A percentile compares a stretch with the other conserved stretches of the same genome.
These are phyloP conservation scores for Etheostoma cragini DNA, from an alignment of 2,113 vertebrate genomes.

Conservation along the genomic window DNA sequence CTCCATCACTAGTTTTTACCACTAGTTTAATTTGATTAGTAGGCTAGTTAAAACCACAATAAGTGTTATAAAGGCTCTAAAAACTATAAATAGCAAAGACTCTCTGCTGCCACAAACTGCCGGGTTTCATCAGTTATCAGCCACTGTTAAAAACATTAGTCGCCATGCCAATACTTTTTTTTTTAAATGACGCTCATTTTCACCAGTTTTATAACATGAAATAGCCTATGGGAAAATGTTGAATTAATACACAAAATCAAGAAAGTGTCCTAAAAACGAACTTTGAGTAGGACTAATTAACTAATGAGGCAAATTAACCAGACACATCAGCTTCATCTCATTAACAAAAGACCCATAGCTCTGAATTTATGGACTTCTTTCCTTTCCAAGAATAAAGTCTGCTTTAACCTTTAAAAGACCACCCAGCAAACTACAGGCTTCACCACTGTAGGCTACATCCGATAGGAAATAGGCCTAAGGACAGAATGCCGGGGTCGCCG, in stretches of 20 bases:
- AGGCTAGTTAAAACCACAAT: slow-evolving; percentile 8
- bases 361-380: slow-evolving; percentile 15
- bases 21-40: background rate
- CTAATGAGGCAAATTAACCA: background rate
- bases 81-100: slow-evolving; percentile 35
- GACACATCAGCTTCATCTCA: background rate
- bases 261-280: background rate
- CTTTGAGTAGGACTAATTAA: background rate
- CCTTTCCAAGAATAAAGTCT: slow-evolving; percentile 6
- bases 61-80: slow-evolving; percentile 16
- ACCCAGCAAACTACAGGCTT: background rate
- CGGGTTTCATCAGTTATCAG: slow-evolving; percentile 42
- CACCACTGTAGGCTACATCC: background rate
- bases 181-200: background rate
- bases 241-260: background rate
- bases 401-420: slow-evolving; percentile 1
- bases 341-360: background rate
- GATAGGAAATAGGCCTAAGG: background rate
- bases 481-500: background rate
- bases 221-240: background rate
- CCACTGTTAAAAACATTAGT: background rate
- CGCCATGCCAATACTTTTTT: background rate
- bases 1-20: background rate
- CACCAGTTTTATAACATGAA: background rate
- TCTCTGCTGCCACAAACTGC: slow-evolving; percentile 5